Evolutionary conservation across 2,888 invertebrate genomes (phyloP), one percentile per base, ranked within the genome.

Genomic region (Dorcus parallelipipedus): DNA sequence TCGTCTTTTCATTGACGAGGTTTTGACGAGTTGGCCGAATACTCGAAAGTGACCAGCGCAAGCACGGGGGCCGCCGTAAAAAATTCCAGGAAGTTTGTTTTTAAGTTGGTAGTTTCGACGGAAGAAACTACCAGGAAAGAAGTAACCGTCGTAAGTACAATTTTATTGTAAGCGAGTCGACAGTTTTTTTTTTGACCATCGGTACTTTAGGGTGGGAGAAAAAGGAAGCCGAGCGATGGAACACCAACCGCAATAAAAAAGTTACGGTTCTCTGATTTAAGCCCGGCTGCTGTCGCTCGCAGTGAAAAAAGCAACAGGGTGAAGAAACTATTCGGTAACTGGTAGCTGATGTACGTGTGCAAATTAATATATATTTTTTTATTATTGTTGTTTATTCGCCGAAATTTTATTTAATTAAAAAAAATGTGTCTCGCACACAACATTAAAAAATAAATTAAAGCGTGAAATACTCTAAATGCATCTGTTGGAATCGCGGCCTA

Each of bases 11-110:
- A n/a, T n/a, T n/a, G 85, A 86, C 64, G 84, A 87, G 10, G 85
- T 89, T 0, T 78, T 95, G 47, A 84, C 86, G 1, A 86, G 89
- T 79, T 95, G 52, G 93, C 93, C 0, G 86, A 87, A 47, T 80
- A 89, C 58, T 86, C 89, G 0, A 83, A 82, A 57, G 77, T 81
- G 23, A 81, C 81, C 0, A 75, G 71, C 1, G 78, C 63, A 3
- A 56, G 66, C 9, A 41, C 26, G 14, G 38, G 72, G 20, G 71
- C 71, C 33, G 78, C 73, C 57, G 72, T 75, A 23, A 79, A 78
- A 64, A 82, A 81, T 64, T 78, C 82, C 1, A 79, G 86, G 59
- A 91, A 90, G 76, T 93, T 93, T 77, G 88, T 93, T 3, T 95
- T 95, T 73, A 79, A 87, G 41, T 81, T 86, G 2, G 70, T 88